A percentile compares a stretch with the other conserved stretches of the same genome.
phyloP scores from a whole-genome alignment of 92 coral and sea anemone species.

The Diadumene lineata region DNA sequence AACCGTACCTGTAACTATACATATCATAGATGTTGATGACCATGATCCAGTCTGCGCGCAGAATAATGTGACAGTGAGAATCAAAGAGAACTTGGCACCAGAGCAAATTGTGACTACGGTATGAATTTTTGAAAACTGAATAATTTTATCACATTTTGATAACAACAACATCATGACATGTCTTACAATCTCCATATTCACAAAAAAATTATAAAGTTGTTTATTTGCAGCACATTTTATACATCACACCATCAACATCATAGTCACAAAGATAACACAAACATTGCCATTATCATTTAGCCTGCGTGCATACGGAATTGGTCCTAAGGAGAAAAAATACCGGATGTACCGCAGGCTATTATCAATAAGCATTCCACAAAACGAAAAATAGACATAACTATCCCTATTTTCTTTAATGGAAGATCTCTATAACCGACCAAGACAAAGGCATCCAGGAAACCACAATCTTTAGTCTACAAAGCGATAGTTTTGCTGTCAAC shows the following conservation, averaged over 20 bases:
- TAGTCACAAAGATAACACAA: too few relatives aligned
- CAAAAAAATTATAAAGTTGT: neutral
- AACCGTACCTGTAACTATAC: conserved; percentile 35
- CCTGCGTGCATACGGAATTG: too few relatives aligned
- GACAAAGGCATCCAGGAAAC: conserved; percentile 38
- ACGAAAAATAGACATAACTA: too few relatives aligned
- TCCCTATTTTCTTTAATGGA: too few relatives aligned
- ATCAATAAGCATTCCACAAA: too few relatives aligned
- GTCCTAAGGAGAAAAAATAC: too few relatives aligned
- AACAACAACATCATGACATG: too few relatives aligned
- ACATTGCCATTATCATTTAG: too few relatives aligned
- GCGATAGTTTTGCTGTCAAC: conserved; percentile 46
- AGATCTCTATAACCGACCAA: conserved; percentile 37
- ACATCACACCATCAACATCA: too few relatives aligned
- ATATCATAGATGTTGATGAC: conserved; percentile 57
- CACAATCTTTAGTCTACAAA: conserved; percentile 8
- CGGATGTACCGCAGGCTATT: too few relatives aligned
- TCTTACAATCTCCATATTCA: neutral
- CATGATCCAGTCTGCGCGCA: conserved; percentile 60
- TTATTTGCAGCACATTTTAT: neutral
- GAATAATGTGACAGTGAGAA: conserved; percentile 35
- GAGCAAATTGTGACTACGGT: conserved; percentile 28
- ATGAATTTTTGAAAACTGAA: too few relatives aligned
- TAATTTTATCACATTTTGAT: too few relatives aligned
- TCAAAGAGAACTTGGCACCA: conserved; percentile 54